Evolutionary conservation across 2,797 vertebrate genomes (phyloP), one percentile per base, ranked within the genome.

Genomic region (Coregonus sp.): DNA sequence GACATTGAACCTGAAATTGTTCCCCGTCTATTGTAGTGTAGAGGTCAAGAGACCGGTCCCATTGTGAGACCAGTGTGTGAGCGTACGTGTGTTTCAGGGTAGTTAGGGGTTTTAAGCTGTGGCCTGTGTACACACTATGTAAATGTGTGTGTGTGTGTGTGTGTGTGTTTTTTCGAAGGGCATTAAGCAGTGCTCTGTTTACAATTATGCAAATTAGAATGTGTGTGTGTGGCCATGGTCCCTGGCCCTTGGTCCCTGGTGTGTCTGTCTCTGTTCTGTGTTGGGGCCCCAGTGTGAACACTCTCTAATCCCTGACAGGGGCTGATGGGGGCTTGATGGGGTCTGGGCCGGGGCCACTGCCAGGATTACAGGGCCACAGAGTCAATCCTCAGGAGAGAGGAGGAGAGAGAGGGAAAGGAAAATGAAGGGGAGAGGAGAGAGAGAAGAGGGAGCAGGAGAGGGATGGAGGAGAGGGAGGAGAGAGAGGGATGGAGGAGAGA

Each of bases 241-340:
- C 15, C 12, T 0, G 29, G 25, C 56, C 35, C 56, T 35, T 35
- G 61, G n/a, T 29, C 73, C 35, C 37, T 59, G 72, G 56, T 37
- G 73, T 50, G 72, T 50, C n/a, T 65, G 31, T 50, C 37, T 78
- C n/a, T 37, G 12, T 29, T 5, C 25, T 66, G 63, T 66, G 63
- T 65, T 12, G 86, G 86, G 56, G 68, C 76, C 29, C 16, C 31
- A 35, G 35, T 82, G 78, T 86, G 90, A 90, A 91, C 93, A 89
- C 85, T 35, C 92, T 94, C 89, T 93, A 94, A 95, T 95, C 92
- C 94, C 92, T 93, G 93, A 94, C 75, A 82, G 81, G 80, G 82
- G 84, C 82, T 82, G 82, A 71, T 88, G 80, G 80, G 87, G 85
- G 86, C 81, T 75, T 82, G 85, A 81, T 84, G 87, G 90, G 84